Percentiles rank a stretch among this genome's conserved stretches.
These are phyloP conservation scores for Stegastes partitus DNA, from an alignment of 2,113 vertebrate species.

Conservation along the genomic window DNA sequence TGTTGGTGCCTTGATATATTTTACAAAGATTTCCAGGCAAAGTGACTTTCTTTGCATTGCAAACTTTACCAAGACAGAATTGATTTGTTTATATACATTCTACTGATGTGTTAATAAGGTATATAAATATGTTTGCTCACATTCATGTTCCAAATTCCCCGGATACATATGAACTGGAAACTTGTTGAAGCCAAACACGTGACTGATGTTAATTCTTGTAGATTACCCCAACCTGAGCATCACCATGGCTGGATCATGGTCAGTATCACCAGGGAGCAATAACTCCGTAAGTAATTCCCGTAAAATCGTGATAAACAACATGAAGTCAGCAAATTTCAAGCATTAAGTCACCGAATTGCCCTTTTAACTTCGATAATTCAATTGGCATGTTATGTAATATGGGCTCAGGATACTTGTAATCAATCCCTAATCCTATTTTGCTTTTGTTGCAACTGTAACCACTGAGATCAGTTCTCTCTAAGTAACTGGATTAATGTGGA, in stretches of 20 bases:
- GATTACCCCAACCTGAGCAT: constrained; percentile 82
- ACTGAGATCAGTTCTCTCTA: neutral
- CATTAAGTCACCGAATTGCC: too few relatives aligned
- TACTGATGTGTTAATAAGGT: too few relatives aligned
- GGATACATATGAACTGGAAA: neutral
- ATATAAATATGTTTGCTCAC: neutral
- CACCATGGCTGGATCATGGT: constrained; percentile 84
- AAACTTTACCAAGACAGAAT: too few relatives aligned
- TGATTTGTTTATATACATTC: neutral
- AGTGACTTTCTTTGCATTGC: neutral
- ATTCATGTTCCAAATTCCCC: neutral
- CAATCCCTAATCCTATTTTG: neutral
- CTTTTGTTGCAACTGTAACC: neutral
- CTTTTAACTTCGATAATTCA: neutral
- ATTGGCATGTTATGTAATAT: neutral
- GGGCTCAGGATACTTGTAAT: neutral
- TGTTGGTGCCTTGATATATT: neutral
- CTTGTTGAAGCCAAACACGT: neutral
- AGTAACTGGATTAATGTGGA: too few relatives aligned
- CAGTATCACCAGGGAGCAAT: constrained; percentile 67
- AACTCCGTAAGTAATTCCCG: constrained; percentile 73
- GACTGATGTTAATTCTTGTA: constrained; percentile 37
- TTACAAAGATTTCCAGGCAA: neutral
- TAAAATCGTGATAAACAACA: neutral
- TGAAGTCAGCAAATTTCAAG: neutral